phyloP scores from a whole-genome alignment of 2,113 vertebrate species.

The Gallinago undulata region DNA sequence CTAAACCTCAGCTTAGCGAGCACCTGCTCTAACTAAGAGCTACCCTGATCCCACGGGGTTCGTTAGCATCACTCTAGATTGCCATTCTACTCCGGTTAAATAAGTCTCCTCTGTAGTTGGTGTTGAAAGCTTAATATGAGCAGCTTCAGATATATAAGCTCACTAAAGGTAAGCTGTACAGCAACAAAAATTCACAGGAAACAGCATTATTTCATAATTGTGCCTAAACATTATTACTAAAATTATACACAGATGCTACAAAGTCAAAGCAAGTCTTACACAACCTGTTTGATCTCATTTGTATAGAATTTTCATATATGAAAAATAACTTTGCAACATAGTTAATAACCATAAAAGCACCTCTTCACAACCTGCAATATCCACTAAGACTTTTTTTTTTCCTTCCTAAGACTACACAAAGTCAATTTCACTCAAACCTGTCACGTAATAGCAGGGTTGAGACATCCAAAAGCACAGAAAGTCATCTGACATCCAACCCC shows the following conservation, averaged over 20 bases:
- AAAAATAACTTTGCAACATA: background rate
- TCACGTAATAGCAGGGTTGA: background rate
- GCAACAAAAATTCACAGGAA: background rate
- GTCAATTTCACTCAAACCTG: background rate
- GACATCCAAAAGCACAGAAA: background rate
- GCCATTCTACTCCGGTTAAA: background rate
- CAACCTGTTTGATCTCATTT: background rate
- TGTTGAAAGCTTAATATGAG: background rate
- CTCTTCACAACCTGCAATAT: background rate
- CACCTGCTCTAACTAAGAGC: background rate
- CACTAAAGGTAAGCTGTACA: background rate
- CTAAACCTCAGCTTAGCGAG: background rate
- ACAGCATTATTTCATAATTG: background rate
- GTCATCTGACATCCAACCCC: background rate
- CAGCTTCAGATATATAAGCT: background rate
- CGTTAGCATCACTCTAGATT: background rate
- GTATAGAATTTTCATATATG: background rate
- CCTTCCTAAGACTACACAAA: background rate
- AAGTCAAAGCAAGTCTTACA: conserved; percentile 12
- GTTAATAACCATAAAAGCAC: background rate
- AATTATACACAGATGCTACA: background rate
- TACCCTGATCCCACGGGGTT: background rate
- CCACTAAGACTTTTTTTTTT: background rate
- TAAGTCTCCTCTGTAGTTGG: background rate
- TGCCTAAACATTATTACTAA: background rate